Evolutionary conservation across 2,113 vertebrate species (phyloP), one percentile per base, ranked within the genome.

Genomic region (Numenius arquata): DNA sequence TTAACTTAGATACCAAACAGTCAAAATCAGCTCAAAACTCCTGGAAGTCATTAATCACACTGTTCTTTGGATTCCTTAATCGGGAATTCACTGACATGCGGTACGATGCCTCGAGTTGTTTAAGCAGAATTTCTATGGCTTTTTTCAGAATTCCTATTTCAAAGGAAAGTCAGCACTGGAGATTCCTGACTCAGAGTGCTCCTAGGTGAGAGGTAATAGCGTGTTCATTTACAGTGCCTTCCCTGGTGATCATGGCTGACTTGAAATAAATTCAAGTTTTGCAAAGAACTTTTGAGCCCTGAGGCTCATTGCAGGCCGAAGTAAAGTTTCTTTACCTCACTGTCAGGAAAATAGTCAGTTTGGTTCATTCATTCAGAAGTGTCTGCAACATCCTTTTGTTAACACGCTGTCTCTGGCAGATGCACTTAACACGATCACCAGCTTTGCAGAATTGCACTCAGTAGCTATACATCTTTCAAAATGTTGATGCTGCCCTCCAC

Each of bases 401-500:
- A 15, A 21, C 38, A 6, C 0, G 0, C 12, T 23, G 2, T 53
- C 41, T n/a, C 55, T 41, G 71, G 53, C 21, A 47, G 66, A n/a
- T 23, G 62, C 16, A 19, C 66, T 45, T 41, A 26, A 12, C 15
- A 2, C 5, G 26, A 63, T 29, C 63, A n/a, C 12, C 56, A 72
- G 30, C 19, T 78, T 23, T 50, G 67, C 79, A 90, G 92, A 80
- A 77, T 30, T 11, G 26, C 41, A 29, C 36, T 59, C 52, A 30
- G 32, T 19, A 63, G 17, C 82, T 36, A 1, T 25, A 68, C 67
- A 26, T 47, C 50, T 53, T 63, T 30, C 77, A 45, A 23, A 91
- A 43, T 26, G 45, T 58, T 70, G 72, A 53, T 91, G 88, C 82
- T 94, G 85, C 56, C 93, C 75, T 90, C 79, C 93, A 32, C 85